A percentile compares a stretch with the other conserved stretches of the same genome.
Conservation (phyloP, 2,888 invertebrate species). For the Tenthredo livida region DNA sequence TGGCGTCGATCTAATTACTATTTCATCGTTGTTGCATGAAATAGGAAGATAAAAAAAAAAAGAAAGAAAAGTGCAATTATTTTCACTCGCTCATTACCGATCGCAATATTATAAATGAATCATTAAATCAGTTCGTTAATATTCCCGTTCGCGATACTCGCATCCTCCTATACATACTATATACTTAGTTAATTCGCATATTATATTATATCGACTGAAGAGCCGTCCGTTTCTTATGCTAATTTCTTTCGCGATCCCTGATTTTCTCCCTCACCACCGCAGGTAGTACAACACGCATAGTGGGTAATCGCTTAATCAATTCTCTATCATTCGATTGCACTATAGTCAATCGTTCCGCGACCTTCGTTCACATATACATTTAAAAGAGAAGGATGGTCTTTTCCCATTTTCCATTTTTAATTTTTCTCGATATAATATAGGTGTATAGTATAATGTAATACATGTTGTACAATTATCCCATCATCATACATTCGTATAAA, state of each 20-base stretch:
- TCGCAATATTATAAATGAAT: neutral
- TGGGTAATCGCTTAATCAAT: neutral
- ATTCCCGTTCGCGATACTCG: neutral
- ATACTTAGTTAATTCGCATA: no score
- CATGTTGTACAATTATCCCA: no score
- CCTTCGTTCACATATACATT: no score
- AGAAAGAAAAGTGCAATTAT: neutral
- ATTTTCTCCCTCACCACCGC: neutral
- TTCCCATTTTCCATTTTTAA: no score
- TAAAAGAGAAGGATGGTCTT: no score
- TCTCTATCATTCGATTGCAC: neutral
- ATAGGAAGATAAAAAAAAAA: neutral
- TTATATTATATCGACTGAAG: no score
- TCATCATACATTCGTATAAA: neutral
- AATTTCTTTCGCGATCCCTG: neutral
- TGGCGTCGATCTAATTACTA: no score
- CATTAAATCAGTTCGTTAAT: neutral
- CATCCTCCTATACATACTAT: neutral
- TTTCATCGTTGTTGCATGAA: no score
- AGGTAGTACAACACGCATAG: neutral
- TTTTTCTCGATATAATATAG: no score
- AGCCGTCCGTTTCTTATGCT: neutral
- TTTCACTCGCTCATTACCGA: neutral
- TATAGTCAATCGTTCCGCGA: no score
- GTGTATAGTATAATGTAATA: no score